Evolutionary conservation across 2,888 invertebrate species (phyloP).

Genomic region (Drosophila affinis): DNA sequence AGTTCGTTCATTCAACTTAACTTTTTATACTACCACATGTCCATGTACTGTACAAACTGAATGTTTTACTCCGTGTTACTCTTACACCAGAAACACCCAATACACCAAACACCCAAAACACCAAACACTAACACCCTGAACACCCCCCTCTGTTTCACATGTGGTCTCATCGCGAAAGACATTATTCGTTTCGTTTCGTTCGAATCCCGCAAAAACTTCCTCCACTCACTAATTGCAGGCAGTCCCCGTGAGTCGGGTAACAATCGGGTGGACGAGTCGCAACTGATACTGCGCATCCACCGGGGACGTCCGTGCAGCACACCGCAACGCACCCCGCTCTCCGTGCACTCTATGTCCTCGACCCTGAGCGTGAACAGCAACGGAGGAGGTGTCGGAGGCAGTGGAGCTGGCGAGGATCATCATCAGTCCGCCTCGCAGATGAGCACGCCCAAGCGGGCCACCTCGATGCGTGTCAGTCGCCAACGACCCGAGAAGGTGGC

Average conservation of each 20-base stretch:
- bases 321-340: slow-evolving; percentile 84
- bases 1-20: slow-evolving; percentile 29
- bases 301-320: slow-evolving; percentile 88
- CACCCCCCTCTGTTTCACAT: slow-evolving; percentile 18
- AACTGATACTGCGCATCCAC: slow-evolving; percentile 94
- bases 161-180: slow-evolving; percentile 24
- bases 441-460: slow-evolving; percentile 83
- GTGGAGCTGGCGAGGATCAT: slow-evolving; percentile 55
- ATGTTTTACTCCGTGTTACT: slow-evolving; percentile 49
- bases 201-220: slow-evolving; percentile 35
- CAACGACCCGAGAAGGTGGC: slow-evolving; percentile 90
- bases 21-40: slow-evolving; percentile 19
- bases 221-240: slow-evolving; percentile 85
- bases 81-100: neutral
- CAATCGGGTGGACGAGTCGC: slow-evolving; percentile 92
- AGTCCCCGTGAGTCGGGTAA: slow-evolving; percentile 86
- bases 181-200: slow-evolving; percentile 51
- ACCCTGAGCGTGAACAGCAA: slow-evolving; percentile 86
- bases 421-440: slow-evolving; percentile 23
- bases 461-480: slow-evolving; percentile 86
- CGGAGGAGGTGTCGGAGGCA: slow-evolving; percentile 49
- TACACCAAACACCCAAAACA: neutral
- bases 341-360: slow-evolving; percentile 87
- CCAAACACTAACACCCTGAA: slow-evolving; percentile 24
- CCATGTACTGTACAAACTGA: slow-evolving; percentile 62